Evolutionary conservation across 1,140 invertebrate species (phyloP).

Genomic region (Pantala flavescens): DNA sequence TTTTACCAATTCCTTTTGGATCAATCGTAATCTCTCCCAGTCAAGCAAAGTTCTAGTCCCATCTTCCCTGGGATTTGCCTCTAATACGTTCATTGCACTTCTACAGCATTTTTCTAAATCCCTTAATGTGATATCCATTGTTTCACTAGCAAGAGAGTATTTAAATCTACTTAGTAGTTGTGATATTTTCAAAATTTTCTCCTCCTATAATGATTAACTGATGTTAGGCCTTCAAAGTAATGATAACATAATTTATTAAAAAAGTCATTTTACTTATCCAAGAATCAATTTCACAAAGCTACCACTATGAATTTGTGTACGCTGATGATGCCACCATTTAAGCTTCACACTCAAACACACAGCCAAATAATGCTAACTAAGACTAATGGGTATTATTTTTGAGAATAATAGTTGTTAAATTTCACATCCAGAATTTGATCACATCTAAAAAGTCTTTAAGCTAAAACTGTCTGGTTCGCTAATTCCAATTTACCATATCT

Average conservation of each 20-base stretch:
- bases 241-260: background rate
- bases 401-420: no score
- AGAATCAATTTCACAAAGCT: no score
- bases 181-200: background rate
- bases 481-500: no score
- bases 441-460: no score
- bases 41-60: background rate
- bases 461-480: no score
- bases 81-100: background rate
- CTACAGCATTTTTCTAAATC: background rate
- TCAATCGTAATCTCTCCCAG: background rate
- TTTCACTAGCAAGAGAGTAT: background rate
- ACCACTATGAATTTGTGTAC: no score
- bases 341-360: no score
- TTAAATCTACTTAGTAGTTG: background rate
- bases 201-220: background rate
- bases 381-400: no score
- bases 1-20: background rate
- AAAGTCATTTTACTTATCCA: no score
- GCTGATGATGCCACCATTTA: no score
- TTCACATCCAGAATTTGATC: no score
- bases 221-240: background rate
- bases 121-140: background rate
- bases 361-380: no score
- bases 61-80: background rate